Evolutionary conservation across 2,888 invertebrate genomes (phyloP).

Genomic region (Leptinotarsa peninsularis): DNA sequence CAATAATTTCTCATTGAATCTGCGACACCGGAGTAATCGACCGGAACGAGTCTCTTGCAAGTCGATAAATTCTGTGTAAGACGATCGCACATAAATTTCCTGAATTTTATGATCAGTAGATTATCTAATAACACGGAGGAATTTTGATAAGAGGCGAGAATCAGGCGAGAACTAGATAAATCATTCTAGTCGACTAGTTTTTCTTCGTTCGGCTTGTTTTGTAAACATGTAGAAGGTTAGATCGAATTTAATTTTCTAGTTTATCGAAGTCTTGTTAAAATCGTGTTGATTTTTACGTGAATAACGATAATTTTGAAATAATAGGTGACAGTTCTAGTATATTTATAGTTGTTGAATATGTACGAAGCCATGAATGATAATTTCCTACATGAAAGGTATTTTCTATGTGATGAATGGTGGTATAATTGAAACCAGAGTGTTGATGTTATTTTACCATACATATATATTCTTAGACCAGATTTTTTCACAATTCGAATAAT

Average conservation of each 20-base stretch:
- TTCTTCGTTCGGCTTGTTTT: conserved; percentile 14
- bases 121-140: conserved; percentile 24
- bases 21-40: conserved; percentile 10
- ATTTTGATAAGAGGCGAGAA: conserved; percentile 24
- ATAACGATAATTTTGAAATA: too few species aligned
- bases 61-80: conserved; percentile 22
- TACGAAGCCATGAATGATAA: too few species aligned
- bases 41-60: conserved; percentile 9
- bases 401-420: too few species aligned
- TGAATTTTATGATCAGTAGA: conserved; percentile 22
- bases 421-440: too few species aligned
- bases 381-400: too few species aligned
- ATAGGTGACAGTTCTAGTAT: too few species aligned
- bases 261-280: too few species aligned
- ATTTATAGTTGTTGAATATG: too few species aligned
- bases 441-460: too few species aligned
- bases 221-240: background rate
- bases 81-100: conserved; percentile 12
- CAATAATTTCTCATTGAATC: conserved; percentile 15
- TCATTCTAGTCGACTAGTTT: conserved; percentile 8
- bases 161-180: conserved; percentile 17
- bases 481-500: too few species aligned
- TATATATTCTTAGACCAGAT: too few species aligned
- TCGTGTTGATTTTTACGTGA: too few species aligned
- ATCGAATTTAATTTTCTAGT: background rate